Base-by-base conservation (phyloP, 2,888 invertebrate genomes). In the Oxytorus armatus region DNA sequence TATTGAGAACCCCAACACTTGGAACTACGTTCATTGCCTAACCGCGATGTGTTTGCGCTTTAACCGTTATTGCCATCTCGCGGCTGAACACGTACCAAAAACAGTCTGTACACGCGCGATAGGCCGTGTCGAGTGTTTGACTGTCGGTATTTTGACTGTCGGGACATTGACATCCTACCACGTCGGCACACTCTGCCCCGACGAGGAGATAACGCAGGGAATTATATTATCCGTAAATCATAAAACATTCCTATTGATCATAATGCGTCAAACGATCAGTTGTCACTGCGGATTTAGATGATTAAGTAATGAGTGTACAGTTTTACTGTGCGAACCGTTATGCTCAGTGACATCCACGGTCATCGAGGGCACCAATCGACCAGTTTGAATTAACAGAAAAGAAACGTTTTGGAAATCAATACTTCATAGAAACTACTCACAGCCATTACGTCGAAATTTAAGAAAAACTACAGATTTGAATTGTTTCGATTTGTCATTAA, bases 261-360 rank as follows among this genome's bases (percentile, higher is more conserved):
- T 10, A 73, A 73, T 80, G 80, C 76, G 73, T 33, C 53, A 77
- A 72, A 68, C 36, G 47, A 25, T 25, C 55, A 55, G 63, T 63
- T 69, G 63, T 69, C 63, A 49, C 63, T 80, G 73, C 73, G 55
- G 69, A 36, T 77, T 73, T 57, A n/a, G 44, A 73, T 73, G 39
- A 78, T 74, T 68, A 51, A 77, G 25, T 66, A 77, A 66, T 77
- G 18, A 39, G 59, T 25, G 21, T 44, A 5, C 11, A 42, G 11
- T 29, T 42, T 33, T 14, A 63, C 23, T 42, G 53, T 61, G 69
- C 21, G 55, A 63, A 77, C 23, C 18, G 11, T 29, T 49, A 7
- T 10, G 8, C 3, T 36, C 11, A 16, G 29, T 42, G 39, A 63
- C 25, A 59, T 59, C 36, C 51, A 59, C 77, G 72, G 29, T 57